A percentile compares a stretch with the other conserved stretches of the same genome.
These are phyloP conservation scores for Dendrocincla fuliginosa DNA, from an alignment of 2,797 vertebrate species.

Conservation along the genomic window DNA sequence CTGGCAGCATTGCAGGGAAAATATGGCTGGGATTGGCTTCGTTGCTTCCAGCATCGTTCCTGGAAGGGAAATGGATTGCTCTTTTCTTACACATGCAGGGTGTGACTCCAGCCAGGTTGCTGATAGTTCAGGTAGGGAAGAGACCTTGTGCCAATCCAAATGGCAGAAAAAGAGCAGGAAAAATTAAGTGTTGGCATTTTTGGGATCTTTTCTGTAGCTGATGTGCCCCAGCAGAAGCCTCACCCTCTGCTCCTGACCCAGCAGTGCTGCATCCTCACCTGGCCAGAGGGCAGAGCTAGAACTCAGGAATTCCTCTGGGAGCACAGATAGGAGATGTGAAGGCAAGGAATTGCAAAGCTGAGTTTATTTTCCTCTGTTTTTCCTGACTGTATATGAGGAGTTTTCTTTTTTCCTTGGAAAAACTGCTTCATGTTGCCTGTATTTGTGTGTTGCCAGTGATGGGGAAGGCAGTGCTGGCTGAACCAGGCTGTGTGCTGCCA, in stretches of 20 bases:
- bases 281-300: fast-evolving
- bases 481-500: not conserved
- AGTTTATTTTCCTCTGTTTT: not conserved
- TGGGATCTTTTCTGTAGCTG: fast-evolving
- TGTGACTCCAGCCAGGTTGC: fast-evolving
- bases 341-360: not conserved
- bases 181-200: fast-evolving
- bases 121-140: not conserved
- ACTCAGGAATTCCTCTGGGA: not conserved
- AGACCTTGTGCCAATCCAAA: not conserved
- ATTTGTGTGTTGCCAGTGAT: not conserved
- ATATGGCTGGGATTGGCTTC: fast-evolving
- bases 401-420: not conserved
- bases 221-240: not conserved
- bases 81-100: not conserved
- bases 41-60: fast-evolving
- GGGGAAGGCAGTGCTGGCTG: not conserved
- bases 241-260: not conserved
- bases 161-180: not conserved
- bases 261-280: not conserved
- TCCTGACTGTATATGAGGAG: fast-evolving
- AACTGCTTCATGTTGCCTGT: not conserved
- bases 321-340: fast-evolving
- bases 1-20: not conserved
- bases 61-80: not conserved